Evolutionary conservation across 2,888 invertebrate species (phyloP).

Genomic region (Endomychus coccineus): DNA sequence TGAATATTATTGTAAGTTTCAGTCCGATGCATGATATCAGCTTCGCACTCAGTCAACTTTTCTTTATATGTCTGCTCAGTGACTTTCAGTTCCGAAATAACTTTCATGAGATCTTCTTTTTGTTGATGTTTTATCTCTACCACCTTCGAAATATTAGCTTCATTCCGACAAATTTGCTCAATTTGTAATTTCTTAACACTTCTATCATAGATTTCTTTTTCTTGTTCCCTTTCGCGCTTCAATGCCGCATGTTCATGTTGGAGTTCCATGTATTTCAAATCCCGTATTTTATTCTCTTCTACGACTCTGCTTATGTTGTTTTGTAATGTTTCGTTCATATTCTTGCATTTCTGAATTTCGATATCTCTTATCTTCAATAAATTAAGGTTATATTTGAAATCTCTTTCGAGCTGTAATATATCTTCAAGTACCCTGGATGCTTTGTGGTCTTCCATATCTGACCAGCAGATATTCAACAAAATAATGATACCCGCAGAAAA

Average conservation of each 20-base stretch:
- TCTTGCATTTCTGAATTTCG: constrained; percentile 14
- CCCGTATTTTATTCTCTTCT: constrained; percentile 7
- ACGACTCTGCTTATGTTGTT: constrained; percentile 6
- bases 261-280: constrained; percentile 11
- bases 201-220: constrained; percentile 9
- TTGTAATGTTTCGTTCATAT: constrained; percentile 9
- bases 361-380: constrained; percentile 12
- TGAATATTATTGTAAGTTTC: constrained; percentile 8
- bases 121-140: constrained; percentile 8
- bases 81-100: constrained; percentile 13
- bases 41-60: constrained; percentile 7
- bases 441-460: too few relatives aligned
- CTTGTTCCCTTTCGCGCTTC: constrained; percentile 8
- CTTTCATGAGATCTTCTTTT: constrained; percentile 8
- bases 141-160: constrained; percentile 6
- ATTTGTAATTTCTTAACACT: constrained; percentile 6
- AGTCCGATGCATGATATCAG: constrained; percentile 4
- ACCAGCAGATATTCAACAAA: too few relatives aligned
- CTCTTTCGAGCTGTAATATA: constrained; percentile 13
- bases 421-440: constrained; percentile 14
- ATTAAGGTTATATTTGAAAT: constrained; percentile 15
- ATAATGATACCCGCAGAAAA: too few relatives aligned
- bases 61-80: constrained; percentile 13
- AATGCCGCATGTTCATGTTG: constrained; percentile 8
- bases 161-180: constrained; percentile 5